Evolutionary conservation across 2,113 vertebrate species (phyloP).

Genomic region (Platysteira castanea): DNA sequence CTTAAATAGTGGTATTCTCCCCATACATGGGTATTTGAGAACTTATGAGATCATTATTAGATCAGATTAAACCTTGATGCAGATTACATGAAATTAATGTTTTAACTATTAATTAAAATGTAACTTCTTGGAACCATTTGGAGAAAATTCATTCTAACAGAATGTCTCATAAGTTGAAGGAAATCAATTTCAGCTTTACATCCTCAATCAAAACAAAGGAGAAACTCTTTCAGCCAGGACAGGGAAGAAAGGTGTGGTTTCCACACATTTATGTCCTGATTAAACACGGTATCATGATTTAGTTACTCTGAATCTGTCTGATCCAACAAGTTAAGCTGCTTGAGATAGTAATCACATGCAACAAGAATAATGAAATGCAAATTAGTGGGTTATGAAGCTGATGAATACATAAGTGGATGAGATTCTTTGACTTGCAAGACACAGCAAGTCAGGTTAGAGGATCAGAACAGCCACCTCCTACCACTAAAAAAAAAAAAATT

Average conservation of each 20-base stretch:
- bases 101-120: not conserved
- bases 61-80: not conserved
- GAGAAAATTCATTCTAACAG: not conserved
- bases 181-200: not conserved
- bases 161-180: not conserved
- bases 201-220: not conserved
- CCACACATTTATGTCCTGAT: not conserved
- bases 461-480: not conserved
- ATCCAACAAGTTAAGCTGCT: constrained; percentile 32
- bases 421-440: not conserved
- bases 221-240: not conserved
- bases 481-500: no score
- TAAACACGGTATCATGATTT: constrained; percentile 10
- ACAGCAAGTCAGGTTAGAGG: not conserved
- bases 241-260: not conserved
- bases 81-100: not conserved
- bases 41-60: not conserved
- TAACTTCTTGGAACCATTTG: not conserved
- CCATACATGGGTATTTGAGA: not conserved
- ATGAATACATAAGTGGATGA: not conserved
- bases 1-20: not conserved
- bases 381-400: not conserved
- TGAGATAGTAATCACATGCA: not conserved
- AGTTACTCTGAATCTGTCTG: constrained; percentile 5
- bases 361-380: constrained; percentile 18